phyloP scores from a whole-genome alignment of 2,888 invertebrate genomes.

The Lamproptera curius region DNA sequence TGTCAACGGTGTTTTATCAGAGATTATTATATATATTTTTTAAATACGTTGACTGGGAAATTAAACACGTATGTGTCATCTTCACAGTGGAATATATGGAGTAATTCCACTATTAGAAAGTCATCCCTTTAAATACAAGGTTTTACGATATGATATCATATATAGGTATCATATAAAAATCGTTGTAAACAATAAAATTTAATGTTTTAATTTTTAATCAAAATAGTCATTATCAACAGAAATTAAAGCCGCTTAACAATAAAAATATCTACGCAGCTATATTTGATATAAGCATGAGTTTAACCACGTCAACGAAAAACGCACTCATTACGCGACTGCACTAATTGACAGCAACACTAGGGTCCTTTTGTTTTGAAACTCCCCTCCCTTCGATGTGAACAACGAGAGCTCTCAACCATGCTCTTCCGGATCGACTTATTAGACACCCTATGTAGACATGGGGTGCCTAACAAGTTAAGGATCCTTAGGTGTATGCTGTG shows the following conservation, averaged over 20 bases:
- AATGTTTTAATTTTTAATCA: background rate
- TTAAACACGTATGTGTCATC: too few species aligned
- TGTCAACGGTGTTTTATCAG: too few species aligned
- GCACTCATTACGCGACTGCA: background rate
- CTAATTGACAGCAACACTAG: constrained; percentile 13
- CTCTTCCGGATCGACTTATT: background rate
- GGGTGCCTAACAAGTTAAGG: too few species aligned
- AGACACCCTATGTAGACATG: background rate
- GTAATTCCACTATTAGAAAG: too few species aligned
- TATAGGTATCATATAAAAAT: too few species aligned
- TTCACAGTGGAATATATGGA: too few species aligned
- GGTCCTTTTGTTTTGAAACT: constrained; percentile 8
- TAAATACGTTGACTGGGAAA: too few species aligned
- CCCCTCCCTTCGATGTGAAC: constrained; percentile 4
- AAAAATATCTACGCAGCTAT: background rate
- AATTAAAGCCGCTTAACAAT: background rate
- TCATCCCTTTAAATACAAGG: too few species aligned
- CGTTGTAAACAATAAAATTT: background rate
- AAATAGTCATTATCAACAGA: background rate
- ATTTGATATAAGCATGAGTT: background rate
- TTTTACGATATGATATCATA: too few species aligned
- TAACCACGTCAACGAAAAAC: constrained; percentile 4
- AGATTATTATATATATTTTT: too few species aligned
- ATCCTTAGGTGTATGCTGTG: too few species aligned
- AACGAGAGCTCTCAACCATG: constrained; percentile 11